Conservation (phyloP, 2,797 vertebrate genomes). For the Hypotaenidia okinawae region DNA sequence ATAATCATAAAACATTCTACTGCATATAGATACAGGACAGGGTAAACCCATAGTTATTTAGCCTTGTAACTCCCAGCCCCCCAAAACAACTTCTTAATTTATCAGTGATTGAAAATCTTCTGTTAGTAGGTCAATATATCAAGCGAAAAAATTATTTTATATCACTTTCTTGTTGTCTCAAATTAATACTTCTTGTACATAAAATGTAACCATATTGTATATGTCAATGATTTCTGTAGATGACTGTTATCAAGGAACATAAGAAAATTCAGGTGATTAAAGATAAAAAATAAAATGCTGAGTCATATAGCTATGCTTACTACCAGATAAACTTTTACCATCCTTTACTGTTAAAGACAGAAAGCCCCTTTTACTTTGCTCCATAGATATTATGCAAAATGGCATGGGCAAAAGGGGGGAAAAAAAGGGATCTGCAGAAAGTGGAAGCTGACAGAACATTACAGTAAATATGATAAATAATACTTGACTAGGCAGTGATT, state of each 20-base stretch:
- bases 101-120: not conserved
- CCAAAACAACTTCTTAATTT: not conserved
- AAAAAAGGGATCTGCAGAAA: not conserved
- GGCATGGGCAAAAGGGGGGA: not conserved
- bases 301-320: not conserved
- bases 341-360: not conserved
- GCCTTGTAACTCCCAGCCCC: not conserved
- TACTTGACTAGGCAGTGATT: not conserved
- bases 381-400: not conserved
- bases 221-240: not conserved
- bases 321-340: not conserved
- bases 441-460: not conserved
- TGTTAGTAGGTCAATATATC: no score
- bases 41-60: not conserved
- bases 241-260: not conserved
- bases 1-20: not conserved
- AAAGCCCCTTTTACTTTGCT: not conserved
- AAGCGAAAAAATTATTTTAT: not conserved
- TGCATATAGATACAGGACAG: not conserved
- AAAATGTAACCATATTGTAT: not conserved
- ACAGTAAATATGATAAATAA: not conserved
- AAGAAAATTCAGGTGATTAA: not conserved
- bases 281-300: not conserved
- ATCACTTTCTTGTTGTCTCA: not conserved
- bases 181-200: not conserved